Evolutionary conservation across 1,140 invertebrate genomes (phyloP), one percentile per base, ranked within the genome.

Genomic region (Drosophila sp.): DNA sequence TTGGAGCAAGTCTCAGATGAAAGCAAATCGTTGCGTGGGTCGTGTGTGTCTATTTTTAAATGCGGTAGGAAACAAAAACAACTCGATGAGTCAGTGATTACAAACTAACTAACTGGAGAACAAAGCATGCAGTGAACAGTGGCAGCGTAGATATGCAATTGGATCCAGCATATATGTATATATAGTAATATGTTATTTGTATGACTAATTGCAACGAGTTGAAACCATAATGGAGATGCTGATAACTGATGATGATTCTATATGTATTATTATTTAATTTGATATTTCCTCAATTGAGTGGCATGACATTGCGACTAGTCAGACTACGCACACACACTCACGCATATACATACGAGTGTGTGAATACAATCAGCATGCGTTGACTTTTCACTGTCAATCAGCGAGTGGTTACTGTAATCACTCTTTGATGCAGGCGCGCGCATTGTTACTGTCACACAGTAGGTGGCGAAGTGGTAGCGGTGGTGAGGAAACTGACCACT

Each of bases 201-300:
- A 46, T 82, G 79, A 83, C 79, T 82, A 82, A 82, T 82, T 82
- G 78, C 79, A 66, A 57, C 62, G 69, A 73, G 78, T 77, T 73
- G 79, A 21, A 64, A 63, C 45, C 64, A 72, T 57, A 83, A 66
- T 71, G 54, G 57, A 67, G 16, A 43, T 50, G 25, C 56, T 73
- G 38, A 69, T 64, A 61, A 56, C 32, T 40, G 50, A 67, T 46
- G 40, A 58, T 58, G 43, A 71, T 71, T 71, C 72, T 74, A 72
- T 67, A 56, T 38, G 45, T 50, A 36, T 38, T 46, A 50, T 59
- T 87, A 50, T 59, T 87, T 86, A 86, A 86, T 86, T 89, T 89
- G 82, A 86, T 89, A 86, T 89, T 86, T 86, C 82, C 82, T 78
- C 82, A 76, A 79, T 86, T 86, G 74, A 86, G 74, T 78, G 63